phyloP scores from a whole-genome alignment of 2,888 invertebrate genomes.

The Reticulitermes lucifugus region DNA sequence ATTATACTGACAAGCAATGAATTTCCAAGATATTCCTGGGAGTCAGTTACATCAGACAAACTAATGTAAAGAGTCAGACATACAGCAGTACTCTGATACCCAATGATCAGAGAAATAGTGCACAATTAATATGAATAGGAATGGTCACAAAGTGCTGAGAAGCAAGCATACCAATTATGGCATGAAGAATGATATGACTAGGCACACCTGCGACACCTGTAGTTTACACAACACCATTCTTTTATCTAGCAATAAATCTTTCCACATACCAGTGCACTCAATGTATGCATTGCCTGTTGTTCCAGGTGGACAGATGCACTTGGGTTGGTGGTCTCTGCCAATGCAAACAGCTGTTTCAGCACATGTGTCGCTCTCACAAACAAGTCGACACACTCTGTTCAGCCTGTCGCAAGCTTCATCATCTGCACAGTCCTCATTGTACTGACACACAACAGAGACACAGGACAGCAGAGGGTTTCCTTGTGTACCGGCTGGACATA shows the following conservation, averaged over 20 bases:
- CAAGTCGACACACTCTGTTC: constrained; percentile 84
- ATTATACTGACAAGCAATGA: too few species aligned
- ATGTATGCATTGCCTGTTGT: constrained; percentile 83
- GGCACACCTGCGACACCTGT: too few species aligned
- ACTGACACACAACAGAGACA: constrained; percentile 85
- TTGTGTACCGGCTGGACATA: constrained; percentile 86
- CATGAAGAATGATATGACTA: too few species aligned
- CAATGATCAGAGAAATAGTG: too few species aligned
- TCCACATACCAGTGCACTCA: constrained; percentile 70
- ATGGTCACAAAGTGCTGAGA: too few species aligned
- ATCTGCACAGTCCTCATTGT: constrained; percentile 89
- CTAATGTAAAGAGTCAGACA: too few species aligned
- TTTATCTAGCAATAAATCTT: neutral
- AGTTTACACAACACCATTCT: neutral
- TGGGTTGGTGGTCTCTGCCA: constrained; percentile 80
- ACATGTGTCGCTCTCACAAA: constrained; percentile 85
- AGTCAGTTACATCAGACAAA: too few species aligned
- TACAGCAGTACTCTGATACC: too few species aligned
- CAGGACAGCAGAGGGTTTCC: constrained; percentile 86
- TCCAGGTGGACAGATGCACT: constrained; percentile 81
- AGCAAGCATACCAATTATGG: too few species aligned
- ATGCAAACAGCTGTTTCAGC: constrained; percentile 82
- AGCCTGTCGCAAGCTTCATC: constrained; percentile 86
- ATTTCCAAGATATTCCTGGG: too few species aligned
- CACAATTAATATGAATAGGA: too few species aligned